Evolutionary conservation across 2,113 vertebrate species (phyloP), one percentile per base, ranked within the genome.

Genomic region (Calidris pugnax): DNA sequence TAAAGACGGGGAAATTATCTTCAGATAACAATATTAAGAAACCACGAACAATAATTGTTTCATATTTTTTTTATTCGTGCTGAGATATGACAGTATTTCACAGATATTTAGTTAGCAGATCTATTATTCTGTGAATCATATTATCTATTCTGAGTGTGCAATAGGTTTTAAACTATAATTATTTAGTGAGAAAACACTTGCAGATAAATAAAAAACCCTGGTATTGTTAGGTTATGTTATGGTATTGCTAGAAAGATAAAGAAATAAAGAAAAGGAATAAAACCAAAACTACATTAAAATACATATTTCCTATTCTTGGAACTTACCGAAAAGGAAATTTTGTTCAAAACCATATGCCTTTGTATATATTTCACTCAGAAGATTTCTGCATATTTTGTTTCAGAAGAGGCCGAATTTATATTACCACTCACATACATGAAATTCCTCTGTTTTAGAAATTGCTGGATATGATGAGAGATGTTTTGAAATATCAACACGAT

Each of bases 31-130:
- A 68, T 60, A 56, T 1, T 35, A 15, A 64, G 16, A 72, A 87
- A 60, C 0, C 0, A 0, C 26, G 6, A 87, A 43, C 2, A 51
- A 14, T 32, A 88, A 14, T 48, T 59, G 50, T 45, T 59, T 57
- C 15, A 5, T 1, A 4, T 19, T 0, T 1, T 30, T 35, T 53
- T 64, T 13, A 17, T 51, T 5, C 3, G 15, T 56, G 7, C 3
- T 10, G 56, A 92, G 76, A 56, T 68, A 2, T 69, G 24, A 41
- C n/a, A 13, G 1, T 60, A 30, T 64, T 57, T 64, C 20, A 87
- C 3, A 48, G 19, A 22, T 28, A 81, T 45, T 86, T 85, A 60
- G 6, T 26, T 72, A 75, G 45, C 6, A 39, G 18, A 39, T 20
- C 9, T 77, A 8, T 6, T 63, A 10, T 74, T 77, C 43, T 68